Conservation (phyloP, 2,888 invertebrate genomes). For the Morpho deidamia region DNA sequence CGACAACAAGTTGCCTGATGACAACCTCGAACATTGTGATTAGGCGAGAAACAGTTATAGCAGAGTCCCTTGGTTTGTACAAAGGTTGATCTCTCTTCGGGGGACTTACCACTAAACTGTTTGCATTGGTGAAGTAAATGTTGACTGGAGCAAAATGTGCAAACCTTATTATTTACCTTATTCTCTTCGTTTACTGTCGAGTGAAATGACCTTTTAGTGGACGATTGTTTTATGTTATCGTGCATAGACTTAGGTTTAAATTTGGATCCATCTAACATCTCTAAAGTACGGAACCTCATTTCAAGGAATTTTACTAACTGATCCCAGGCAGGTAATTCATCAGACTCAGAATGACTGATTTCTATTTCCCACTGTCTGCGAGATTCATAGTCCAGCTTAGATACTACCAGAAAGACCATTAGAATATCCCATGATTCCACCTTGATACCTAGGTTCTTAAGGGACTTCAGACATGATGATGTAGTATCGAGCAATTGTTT, state of each 20-base stretch:
- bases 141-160: constrained; percentile 12
- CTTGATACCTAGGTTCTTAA: constrained; percentile 10
- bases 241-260: background rate
- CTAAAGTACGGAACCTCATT: constrained; percentile 27
- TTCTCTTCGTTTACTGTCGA: no score
- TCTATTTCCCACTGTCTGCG: constrained; percentile 8
- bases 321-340: background rate
- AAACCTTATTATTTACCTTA: no score
- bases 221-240: constrained; percentile 1
- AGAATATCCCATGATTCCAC: constrained; percentile 12
- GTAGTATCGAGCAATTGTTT: constrained; percentile 15
- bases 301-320: constrained; percentile 22
- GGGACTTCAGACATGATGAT: constrained; percentile 5
- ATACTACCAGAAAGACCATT: constrained; percentile 6
- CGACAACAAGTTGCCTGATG: constrained; percentile 18
- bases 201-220: no score
- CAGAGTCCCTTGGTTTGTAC: constrained; percentile 12
- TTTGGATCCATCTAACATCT: constrained; percentile 23
- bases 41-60: constrained; percentile 18
- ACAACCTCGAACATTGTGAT: constrained; percentile 16
- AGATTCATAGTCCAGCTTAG: constrained; percentile 28
- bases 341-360: background rate
- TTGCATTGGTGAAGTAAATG: constrained; percentile 17
- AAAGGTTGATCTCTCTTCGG: constrained; percentile 5
- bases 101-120: constrained; percentile 8